These are phyloP conservation scores for Herpetotheres cachinnans DNA, from an alignment of 2,113 vertebrate genomes.

Conservation along the genomic window DNA sequence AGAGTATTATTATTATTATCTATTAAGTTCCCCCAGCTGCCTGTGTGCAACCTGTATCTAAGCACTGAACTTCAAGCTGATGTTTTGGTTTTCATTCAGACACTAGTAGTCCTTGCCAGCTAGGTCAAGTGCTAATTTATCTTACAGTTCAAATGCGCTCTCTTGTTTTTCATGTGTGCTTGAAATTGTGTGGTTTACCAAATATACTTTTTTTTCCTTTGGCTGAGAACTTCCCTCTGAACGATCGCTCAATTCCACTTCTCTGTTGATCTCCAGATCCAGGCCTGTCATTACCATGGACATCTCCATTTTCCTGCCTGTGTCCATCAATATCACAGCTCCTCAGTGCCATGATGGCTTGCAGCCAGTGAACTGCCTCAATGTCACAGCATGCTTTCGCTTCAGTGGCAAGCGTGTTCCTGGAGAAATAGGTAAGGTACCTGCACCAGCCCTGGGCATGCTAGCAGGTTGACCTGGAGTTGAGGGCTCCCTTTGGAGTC, in stretches of 20 bases:
- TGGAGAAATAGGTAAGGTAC: conserved; percentile 87
- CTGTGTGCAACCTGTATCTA: not conserved
- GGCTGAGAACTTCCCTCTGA: not conserved
- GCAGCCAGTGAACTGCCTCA: conserved; percentile 89
- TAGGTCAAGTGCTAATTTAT: not conserved
- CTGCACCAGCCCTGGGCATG: not conserved
- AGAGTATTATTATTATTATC: not conserved
- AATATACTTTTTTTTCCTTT: not conserved
- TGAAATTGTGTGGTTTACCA: not conserved
- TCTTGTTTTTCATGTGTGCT: not conserved
- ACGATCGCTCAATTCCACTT: not conserved
- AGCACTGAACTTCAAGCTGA: not conserved
- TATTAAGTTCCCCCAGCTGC: not conserved
- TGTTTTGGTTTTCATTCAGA: not conserved
- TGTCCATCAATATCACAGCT: conserved; percentile 93
- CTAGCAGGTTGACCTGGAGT: not conserved
- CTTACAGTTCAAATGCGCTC: not conserved
- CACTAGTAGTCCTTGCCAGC: not conserved
- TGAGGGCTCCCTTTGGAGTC: not conserved
- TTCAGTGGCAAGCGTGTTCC: conserved; percentile 89
- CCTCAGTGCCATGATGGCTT: conserved; percentile 91
- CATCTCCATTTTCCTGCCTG: conserved; percentile 85
- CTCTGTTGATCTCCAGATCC: conserved; percentile 73
- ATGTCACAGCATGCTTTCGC: conserved; percentile 83
- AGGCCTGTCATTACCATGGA: conserved; percentile 91